Conservation (phyloP, 2,888 invertebrate species). For the Dolomedes plantarius region DNA sequence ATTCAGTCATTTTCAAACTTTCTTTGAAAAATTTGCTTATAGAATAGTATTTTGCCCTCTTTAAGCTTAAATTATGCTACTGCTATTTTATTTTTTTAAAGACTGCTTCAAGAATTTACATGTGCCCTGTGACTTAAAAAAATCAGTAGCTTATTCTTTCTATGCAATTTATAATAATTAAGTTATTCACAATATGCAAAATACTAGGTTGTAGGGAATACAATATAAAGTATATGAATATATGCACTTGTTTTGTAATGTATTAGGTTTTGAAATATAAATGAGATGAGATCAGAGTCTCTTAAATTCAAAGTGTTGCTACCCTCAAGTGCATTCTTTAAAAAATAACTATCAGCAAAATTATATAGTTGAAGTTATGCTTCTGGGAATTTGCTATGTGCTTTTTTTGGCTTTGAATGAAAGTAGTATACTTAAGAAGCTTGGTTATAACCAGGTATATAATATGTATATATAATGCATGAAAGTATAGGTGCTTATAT, state of each 20-base stretch:
- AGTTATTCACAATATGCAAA: neutral
- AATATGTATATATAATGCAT: neutral
- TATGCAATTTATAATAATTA: neutral
- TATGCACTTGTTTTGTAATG: neutral
- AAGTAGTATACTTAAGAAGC: neutral
- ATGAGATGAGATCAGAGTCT: neutral
- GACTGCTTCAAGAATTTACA: neutral
- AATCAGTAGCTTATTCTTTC: neutral
- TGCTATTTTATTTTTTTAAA: neutral
- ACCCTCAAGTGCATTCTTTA: constrained; percentile 16
- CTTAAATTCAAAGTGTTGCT: constrained; percentile 7
- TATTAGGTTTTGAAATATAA: neutral
- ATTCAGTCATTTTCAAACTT: neutral
- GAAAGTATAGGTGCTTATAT: constrained; percentile 42
- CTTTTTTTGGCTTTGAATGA: neutral
- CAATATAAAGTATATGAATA: neutral
- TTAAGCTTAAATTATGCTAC: neutral
- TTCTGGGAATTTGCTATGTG: neutral
- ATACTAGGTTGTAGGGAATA: neutral
- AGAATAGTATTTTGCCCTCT: neutral
- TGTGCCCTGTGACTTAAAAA: neutral
- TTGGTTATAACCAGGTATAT: neutral
- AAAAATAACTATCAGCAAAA: neutral
- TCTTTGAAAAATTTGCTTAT: neutral
- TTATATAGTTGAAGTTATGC: neutral